Conservation (phyloP, 2,113 vertebrate genomes). For the Falcunculus frontatus region DNA sequence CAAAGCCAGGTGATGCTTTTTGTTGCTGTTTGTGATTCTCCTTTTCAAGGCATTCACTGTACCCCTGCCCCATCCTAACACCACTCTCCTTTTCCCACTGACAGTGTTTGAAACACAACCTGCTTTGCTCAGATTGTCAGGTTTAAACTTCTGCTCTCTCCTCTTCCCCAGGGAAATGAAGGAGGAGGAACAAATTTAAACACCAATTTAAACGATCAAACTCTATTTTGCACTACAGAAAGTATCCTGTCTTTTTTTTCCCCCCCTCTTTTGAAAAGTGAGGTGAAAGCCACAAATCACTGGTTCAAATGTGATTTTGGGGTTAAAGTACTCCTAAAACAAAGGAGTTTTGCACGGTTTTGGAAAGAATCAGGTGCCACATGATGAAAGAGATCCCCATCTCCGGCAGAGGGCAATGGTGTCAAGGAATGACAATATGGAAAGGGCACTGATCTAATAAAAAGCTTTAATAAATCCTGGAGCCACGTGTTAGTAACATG, state of each 20-base stretch:
- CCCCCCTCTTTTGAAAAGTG: neutral
- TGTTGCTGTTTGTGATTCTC: neutral
- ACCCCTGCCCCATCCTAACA: neutral
- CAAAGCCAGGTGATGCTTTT: neutral
- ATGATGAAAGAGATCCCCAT: neutral
- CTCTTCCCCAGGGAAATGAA: neutral
- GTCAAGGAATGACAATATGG: constrained; percentile 3
- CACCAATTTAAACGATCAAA: neutral
- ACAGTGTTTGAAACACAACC: neutral
- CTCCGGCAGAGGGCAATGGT: constrained; percentile 61
- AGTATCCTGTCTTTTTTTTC: neutral
- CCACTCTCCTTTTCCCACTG: neutral
- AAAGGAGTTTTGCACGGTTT: neutral
- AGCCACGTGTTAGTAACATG: neutral
- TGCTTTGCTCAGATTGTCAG: neutral
- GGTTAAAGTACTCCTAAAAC: neutral
- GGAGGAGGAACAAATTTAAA: neutral
- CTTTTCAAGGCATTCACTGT: neutral
- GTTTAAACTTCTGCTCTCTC: neutral
- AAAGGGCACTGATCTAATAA: neutral
- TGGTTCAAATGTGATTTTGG: accelerated
- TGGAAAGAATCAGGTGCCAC: neutral
- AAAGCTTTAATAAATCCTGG: neutral
- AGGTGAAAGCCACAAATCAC: neutral
- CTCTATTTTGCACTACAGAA: neutral